Percentiles rank a stretch among this genome's conserved stretches.
Evolutionary conservation across 2,113 vertebrate genomes (phyloP).

Genomic region (Harpagus bidentatus): DNA sequence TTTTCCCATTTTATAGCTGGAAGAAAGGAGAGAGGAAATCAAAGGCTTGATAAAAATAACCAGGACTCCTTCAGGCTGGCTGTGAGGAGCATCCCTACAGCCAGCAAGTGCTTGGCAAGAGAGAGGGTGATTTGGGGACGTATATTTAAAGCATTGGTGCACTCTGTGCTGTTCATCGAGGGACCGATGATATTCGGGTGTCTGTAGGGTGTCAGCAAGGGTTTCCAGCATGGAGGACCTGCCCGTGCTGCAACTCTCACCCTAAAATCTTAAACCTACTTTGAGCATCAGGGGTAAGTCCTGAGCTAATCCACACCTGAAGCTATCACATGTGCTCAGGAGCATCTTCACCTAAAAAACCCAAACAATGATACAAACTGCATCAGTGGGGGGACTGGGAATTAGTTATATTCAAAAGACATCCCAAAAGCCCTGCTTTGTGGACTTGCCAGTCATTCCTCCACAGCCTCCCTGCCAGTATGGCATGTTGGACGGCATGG

Average conservation of each 20-base stretch:
- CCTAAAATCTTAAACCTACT: background rate
- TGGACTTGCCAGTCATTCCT: background rate
- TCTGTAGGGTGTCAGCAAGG: background rate
- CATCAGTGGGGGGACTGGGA: background rate
- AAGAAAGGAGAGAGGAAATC: background rate
- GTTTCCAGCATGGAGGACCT: background rate
- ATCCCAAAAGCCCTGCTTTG: background rate
- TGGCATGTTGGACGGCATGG: rapidly evolving
- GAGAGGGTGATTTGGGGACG: background rate
- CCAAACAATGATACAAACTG: background rate
- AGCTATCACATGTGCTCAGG: background rate
- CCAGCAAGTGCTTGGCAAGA: background rate
- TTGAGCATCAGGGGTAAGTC: background rate
- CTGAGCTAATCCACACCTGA: background rate
- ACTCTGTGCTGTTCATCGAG: background rate
- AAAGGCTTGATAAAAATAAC: background rate
- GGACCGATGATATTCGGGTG: background rate
- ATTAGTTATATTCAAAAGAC: background rate
- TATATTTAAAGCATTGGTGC: background rate
- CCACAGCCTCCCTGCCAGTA: too few species aligned
- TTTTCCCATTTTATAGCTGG: background rate
- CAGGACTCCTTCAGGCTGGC: background rate
- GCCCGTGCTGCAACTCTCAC: background rate
- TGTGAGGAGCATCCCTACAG: background rate
- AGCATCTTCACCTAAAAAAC: background rate